Base-by-base conservation (phyloP, 2,113 vertebrate species). In the Pogona vitticeps region DNA sequence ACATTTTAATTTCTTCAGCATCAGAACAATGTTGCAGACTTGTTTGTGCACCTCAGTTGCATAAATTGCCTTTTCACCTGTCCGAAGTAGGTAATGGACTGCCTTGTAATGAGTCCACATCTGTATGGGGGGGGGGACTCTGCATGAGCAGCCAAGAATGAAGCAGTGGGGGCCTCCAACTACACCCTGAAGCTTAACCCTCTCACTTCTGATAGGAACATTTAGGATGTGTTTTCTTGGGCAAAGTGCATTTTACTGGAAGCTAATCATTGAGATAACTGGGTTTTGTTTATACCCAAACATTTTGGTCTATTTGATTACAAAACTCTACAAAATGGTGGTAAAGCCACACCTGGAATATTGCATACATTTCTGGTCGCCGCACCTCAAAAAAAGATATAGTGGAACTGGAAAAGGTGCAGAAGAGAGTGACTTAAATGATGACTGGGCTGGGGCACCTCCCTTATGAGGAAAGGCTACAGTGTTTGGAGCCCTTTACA, bases 1-100 rank as follows among this genome's bases (percentile, higher is more conserved):
- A 91, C 46, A 58, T 91, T 90, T 92, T 90, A 90, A 91, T 95
- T 91, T 90, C 80, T 90, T 90, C 76, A 86, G 88, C 2, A 0
- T 88, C 77, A 91, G 82, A 82, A 92, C 87, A 88, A 88, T 85
- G 90, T 59, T 73, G 83, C 84, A 0, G 40, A 40, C 82, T 93
- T 0, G 0, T 88, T 94, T 91, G 88, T 76, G 77, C 40, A 83
- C 68, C n/a, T 82, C 70, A 1, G 21, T 90, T 91, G 87, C 79
- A 79, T 92, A 92, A 92, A 93, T 92, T 90, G 80, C 82, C 85
- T 76, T 56, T 76, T 90, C 72, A 68, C 76, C 90, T 92, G 84
- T 92, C 90, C 92, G 72, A 86, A 88, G 56, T 59, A 79, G 80
- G 88, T 78, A 89, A 91, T 46, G 76, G 87, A 88, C 52, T 4